A percentile compares a stretch with the other conserved stretches of the same genome.
phyloP scores from a whole-genome alignment of 2,888 invertebrate species.

The Drosophila leonis region DNA sequence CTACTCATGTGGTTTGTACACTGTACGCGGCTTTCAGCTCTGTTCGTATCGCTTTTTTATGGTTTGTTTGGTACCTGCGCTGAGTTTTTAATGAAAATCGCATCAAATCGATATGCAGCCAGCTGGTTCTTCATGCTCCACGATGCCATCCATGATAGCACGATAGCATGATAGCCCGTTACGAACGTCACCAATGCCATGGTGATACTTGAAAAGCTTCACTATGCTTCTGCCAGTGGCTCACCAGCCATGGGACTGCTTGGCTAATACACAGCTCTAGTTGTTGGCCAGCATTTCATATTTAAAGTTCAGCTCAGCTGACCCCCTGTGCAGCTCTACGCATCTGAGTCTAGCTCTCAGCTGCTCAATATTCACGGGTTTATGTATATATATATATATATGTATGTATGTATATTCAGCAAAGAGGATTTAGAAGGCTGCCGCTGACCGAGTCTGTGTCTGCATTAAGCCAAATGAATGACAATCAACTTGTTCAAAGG shows the following conservation, averaged over 20 bases:
- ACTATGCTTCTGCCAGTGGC: conserved; percentile 22
- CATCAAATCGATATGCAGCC: conserved; percentile 74
- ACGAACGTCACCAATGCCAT: not conserved
- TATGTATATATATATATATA: not conserved
- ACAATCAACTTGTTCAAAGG: conserved; percentile 49
- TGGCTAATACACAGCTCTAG: conserved; percentile 1
- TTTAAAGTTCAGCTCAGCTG: conserved; percentile 15
- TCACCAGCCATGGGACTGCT: not conserved
- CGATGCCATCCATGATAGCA: conserved; percentile 5
- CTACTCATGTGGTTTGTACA: conserved; percentile 51
- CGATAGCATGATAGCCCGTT: conserved; percentile 19
- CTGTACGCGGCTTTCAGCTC: conserved; percentile 54
- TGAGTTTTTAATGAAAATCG: conserved; percentile 77
- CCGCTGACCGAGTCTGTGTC: not conserved
- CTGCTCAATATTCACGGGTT: conserved; percentile 64
- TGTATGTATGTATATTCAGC: conserved; percentile 11
- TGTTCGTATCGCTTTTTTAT: conserved; percentile 24
- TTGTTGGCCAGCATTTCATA: conserved; percentile 4
- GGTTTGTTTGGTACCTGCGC: conserved; percentile 58
- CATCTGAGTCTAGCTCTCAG: conserved; percentile 28
- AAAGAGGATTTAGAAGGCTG: conserved; percentile 65
- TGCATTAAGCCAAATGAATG: conserved; percentile 59
- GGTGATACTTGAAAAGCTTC: conserved; percentile 43
- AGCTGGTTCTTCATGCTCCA: conserved; percentile 32
- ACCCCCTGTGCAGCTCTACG: conserved; percentile 11